A percentile compares a stretch with the other conserved stretches of the same genome.
These are phyloP conservation scores for Neotoxoptera formosana DNA, from an alignment of 1,140 invertebrate genomes.

Conservation along the genomic window DNA sequence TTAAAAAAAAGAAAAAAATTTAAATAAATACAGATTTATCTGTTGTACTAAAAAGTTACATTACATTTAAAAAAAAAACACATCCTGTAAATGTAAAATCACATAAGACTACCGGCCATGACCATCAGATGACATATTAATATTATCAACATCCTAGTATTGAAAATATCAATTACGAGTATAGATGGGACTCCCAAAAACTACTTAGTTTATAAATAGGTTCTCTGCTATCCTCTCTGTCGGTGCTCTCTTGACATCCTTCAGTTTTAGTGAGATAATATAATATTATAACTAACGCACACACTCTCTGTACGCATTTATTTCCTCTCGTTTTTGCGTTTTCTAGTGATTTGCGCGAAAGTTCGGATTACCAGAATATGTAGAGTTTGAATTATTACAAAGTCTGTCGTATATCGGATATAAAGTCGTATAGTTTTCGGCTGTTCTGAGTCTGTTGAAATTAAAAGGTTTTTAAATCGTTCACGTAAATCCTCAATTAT, in stretches of 20 bases:
- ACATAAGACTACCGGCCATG: neutral
- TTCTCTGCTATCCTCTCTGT: neutral
- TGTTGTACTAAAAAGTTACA: neutral
- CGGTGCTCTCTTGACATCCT: neutral
- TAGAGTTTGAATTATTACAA: neutral
- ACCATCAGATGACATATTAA: neutral
- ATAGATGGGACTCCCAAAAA: neutral
- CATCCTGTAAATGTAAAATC: neutral
- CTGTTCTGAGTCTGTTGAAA: neutral
- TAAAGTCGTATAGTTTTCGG: neutral
- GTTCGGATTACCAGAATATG: neutral
- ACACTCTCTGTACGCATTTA: neutral
- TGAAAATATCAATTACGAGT: neutral
- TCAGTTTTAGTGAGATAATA: neutral
- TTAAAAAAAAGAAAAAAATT: neutral
- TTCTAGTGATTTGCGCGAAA: neutral
- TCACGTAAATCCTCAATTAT: neutral
- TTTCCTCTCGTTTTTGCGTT: neutral
- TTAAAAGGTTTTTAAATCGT: neutral
- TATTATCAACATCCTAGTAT: neutral
- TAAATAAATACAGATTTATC: neutral
- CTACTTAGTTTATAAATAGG: neutral
- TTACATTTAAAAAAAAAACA: neutral
- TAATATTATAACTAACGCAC: neutral
- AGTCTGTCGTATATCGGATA: neutral